Base-by-base conservation (phyloP, 2,888 invertebrate genomes). In the Clitarchus hookeri region DNA sequence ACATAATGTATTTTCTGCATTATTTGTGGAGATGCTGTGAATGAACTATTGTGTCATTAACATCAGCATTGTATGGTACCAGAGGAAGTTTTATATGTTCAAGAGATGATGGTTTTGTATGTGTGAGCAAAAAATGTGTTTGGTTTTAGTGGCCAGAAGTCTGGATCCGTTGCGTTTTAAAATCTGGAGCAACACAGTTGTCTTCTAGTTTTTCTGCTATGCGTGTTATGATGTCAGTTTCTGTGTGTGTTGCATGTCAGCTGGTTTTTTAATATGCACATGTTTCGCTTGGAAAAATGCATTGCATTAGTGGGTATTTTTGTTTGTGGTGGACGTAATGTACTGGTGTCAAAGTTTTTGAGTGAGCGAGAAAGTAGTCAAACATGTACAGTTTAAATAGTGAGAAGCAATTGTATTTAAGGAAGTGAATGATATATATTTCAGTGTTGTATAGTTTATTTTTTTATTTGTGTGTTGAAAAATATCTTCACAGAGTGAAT, bases 351-450 rank as follows among this genome's bases (percentile, higher is more conserved):
- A 65, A 16, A 1, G 0, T 65, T 16, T 65, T 65, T 23, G 65
- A 16, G 2, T 65, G 23, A 65, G 19, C 8, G 8, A 19, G n/a
- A 8, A 19, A 23, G 65, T 65, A 65, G 23, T n/a, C 0, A n/a
- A 65, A 65, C 16, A n/a, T 65, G 65, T 65, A 65, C 65, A 65
- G 65, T 65, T 65, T 19, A 65, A 65, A 65, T 65, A 65, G 65
- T 65, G n/a, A 65, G 65, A 65, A 65, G 65, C 65, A 65, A 65
- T 65, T 65, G 65, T 65, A 65, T 65, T 65, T 65, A 65, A 65
- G 8, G 65, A 65, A 65, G n/a, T 65, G 65, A 65, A 65, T 65
- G 65, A 65, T 65, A n/a, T 65, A 65, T 65, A 65, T 65, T 65
- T 65, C 65, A 65, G 65, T 65, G 65, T 65, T 65, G 65, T 65